Evolutionary conservation across 1,140 invertebrate species (phyloP).

Genomic region (Tetragnatha versicolor): DNA sequence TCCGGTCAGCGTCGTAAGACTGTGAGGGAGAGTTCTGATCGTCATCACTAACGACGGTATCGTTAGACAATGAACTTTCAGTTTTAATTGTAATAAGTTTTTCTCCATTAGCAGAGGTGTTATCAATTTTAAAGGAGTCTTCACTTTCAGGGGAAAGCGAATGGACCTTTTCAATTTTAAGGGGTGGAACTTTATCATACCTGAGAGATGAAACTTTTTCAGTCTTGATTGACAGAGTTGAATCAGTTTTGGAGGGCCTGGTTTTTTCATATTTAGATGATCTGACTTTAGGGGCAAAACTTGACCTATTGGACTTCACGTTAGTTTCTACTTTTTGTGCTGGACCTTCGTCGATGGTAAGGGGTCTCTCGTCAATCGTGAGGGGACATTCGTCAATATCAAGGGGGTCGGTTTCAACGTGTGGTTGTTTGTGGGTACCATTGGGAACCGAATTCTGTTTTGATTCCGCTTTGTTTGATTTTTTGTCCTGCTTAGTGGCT

Average conservation of each 20-base stretch:
- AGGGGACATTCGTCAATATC: neutral
- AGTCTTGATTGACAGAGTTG: neutral
- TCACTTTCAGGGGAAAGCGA: neutral
- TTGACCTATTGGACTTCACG: too few species aligned
- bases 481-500: slow-evolving; percentile 25
- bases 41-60: too few species aligned
- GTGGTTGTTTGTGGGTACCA: slow-evolving; percentile 28
- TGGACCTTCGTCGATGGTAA: too few species aligned
- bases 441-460: slow-evolving; percentile 23
- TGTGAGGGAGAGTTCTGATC: too few species aligned
- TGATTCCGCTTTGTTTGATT: neutral
- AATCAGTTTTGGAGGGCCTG: neutral
- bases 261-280: too few species aligned
- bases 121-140: too few species aligned
- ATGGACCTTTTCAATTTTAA: neutral
- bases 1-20: neutral
- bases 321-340: too few species aligned
- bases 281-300: too few species aligned
- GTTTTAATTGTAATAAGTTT: too few species aligned
- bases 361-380: neutral
- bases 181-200: slow-evolving; percentile 21
- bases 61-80: too few species aligned
- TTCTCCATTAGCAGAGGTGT: too few species aligned
- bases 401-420: too few species aligned
- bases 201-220: neutral